Evolutionary conservation across 2,888 invertebrate genomes (phyloP).

Genomic region (Parnassius glacialis): DNA sequence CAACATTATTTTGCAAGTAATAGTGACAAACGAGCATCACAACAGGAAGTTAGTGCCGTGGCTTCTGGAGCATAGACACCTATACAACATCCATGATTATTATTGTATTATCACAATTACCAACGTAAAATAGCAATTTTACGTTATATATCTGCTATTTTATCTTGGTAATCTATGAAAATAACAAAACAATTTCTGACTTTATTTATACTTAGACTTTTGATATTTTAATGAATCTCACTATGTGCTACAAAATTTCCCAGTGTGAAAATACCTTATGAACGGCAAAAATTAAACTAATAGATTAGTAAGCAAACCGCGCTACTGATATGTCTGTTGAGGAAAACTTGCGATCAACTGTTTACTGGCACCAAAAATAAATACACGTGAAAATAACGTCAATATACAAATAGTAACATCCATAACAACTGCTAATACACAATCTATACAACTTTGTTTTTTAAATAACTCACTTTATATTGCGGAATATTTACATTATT

Average conservation of each 20-base stretch:
- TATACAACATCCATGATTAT: too few relatives aligned
- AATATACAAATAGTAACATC: slow-evolving; percentile 51
- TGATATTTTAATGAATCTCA: too few relatives aligned
- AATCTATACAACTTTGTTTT: slow-evolving; percentile 65
- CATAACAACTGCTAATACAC: slow-evolving; percentile 55
- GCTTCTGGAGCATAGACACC: too few relatives aligned
- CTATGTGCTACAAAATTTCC: slow-evolving; percentile 11
- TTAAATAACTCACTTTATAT: slow-evolving; percentile 50
- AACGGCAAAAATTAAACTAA: neutral
- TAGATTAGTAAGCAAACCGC: slow-evolving; percentile 19
- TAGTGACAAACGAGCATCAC: too few relatives aligned
- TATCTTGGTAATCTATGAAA: too few relatives aligned
- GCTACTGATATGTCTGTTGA: slow-evolving; percentile 40
- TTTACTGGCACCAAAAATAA: slow-evolving; percentile 50
- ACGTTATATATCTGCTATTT: too few relatives aligned
- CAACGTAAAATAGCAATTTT: too few relatives aligned
- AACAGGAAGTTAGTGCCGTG: too few relatives aligned
- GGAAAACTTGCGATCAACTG: slow-evolving; percentile 30
- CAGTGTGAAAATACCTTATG: neutral
- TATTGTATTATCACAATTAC: too few relatives aligned
- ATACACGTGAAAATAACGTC: slow-evolving; percentile 41
- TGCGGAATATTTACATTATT: slow-evolving; percentile 67
- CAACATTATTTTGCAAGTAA: too few relatives aligned
- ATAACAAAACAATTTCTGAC: too few relatives aligned
- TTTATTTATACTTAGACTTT: too few relatives aligned